Evolutionary conservation across 1,140 invertebrate genomes (phyloP), one percentile per base, ranked within the genome.

Genomic region (Bombus turneri): DNA sequence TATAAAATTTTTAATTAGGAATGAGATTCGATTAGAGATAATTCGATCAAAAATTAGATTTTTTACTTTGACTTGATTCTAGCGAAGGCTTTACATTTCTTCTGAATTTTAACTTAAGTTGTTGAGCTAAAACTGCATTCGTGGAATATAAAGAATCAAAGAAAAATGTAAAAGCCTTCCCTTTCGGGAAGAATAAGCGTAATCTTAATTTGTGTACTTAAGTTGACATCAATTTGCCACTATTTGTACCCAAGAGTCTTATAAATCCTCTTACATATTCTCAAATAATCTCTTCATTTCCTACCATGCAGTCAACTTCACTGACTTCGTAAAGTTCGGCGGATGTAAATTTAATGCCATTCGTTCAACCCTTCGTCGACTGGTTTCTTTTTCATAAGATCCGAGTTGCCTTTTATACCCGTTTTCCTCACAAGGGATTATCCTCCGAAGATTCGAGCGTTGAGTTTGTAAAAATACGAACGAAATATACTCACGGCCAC

Each of bases 401-500:
- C 5, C n/a, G 10, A 25, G 22, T 28, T 39, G n/a, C 1, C 8
- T 28, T 41, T 57, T 41, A 9, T 41, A 5, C 0, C 39, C 25
- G 12, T 41, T 37, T 37, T 5, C 9, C 57, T n/a, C 22, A 3
- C n/a, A 13, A 22, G n/a, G 71, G 59, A 66, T 73, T 53, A 81
- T 34, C 53, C 57, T 28, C 8, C 1, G 15, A 28, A 28, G 53
- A 43, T 84, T 59, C 43, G 66, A 9, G 64, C 18, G n/a, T 59
- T 37, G 47, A 74, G 53, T 71, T 78, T 69, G 22, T 71, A 85
- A 85, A 31, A 64, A 57, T 37, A 37, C 28, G 28, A 80, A 69
- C n/a, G 59, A 74, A 31, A 34, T 84, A 22, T 93, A 97, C 98
- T 98, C 96, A 99, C 99, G 96, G 99, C 99, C 84, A 99, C 99